Conservation (phyloP, 1,140 invertebrate species). For the Cyclargus thomasi region DNA sequence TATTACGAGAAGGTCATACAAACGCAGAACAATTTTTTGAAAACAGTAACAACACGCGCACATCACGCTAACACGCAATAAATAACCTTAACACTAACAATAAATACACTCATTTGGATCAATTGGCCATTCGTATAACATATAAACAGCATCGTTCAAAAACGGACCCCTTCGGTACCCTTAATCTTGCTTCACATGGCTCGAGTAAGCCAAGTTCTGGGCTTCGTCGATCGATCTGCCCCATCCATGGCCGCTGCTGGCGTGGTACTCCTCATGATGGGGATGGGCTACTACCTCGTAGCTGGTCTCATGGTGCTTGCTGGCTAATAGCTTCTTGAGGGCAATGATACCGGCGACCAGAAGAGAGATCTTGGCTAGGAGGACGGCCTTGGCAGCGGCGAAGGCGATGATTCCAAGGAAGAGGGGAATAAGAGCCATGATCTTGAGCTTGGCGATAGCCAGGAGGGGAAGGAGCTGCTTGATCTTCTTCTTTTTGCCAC, state of each 20-base stretch:
- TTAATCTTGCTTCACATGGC: conserved; percentile 71
- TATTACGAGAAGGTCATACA: conserved; percentile 58
- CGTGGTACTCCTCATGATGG: conserved; percentile 77
- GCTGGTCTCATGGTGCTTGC: conserved; percentile 80
- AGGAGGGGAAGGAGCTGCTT: conserved; percentile 85
- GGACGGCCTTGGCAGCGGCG: conserved; percentile 87
- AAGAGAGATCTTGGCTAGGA: conserved; percentile 87
- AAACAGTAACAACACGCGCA: conserved; percentile 57
- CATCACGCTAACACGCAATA: conserved; percentile 54
- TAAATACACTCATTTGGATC: conserved; percentile 42
- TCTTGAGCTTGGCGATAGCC: conserved; percentile 85
- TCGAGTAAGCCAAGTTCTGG: conserved; percentile 80
- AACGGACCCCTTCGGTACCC: conserved; percentile 34
- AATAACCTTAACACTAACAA: conserved; percentile 54
- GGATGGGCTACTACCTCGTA: conserved; percentile 85
- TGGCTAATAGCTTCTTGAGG: conserved; percentile 85
- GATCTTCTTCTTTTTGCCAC: conserved; percentile 83
- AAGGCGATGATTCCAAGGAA: conserved; percentile 85
- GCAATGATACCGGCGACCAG: conserved; percentile 84
- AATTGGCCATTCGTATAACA: conserved; percentile 33
- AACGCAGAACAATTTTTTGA: conserved; percentile 58
- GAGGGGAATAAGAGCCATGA: conserved; percentile 84
- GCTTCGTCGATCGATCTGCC: conserved; percentile 76
- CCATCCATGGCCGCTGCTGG: conserved; percentile 75
- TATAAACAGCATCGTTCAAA: conserved; percentile 33